Percentiles rank a stretch among this genome's conserved stretches.
These are phyloP conservation scores for Indicator maculatus DNA, from an alignment of 2,113 vertebrate species.

Conservation along the genomic window DNA sequence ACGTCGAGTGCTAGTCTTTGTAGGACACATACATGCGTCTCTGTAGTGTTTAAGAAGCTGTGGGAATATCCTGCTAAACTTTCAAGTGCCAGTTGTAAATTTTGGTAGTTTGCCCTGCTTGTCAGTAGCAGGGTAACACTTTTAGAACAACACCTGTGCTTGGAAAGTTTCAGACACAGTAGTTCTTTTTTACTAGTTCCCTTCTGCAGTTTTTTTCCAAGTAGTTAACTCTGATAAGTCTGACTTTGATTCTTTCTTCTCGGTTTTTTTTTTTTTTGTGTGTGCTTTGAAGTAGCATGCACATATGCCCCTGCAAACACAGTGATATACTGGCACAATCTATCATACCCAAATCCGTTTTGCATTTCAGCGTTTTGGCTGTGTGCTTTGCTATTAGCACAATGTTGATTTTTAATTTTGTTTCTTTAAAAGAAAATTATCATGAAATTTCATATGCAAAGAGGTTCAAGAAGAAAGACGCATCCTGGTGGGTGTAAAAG, in stretches of 20 bases:
- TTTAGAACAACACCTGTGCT: background rate
- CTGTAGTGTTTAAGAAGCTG: background rate
- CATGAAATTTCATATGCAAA: background rate
- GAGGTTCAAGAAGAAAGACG: background rate
- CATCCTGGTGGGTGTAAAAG: background rate
- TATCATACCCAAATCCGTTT: background rate
- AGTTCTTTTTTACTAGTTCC: background rate
- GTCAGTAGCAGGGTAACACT: background rate
- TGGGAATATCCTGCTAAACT: background rate
- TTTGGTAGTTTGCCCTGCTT: background rate
- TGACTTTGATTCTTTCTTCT: background rate
- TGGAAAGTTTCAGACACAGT: background rate
- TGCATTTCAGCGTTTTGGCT: background rate
- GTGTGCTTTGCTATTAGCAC: background rate
- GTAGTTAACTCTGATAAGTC: background rate
- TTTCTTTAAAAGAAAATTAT: background rate
- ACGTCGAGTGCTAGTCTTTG: background rate
- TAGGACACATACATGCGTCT: background rate
- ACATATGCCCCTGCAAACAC: background rate
- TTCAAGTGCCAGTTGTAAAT: background rate
- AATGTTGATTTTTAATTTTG: background rate
- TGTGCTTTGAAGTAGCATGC: background rate
- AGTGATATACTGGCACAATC: background rate
- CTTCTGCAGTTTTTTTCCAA: background rate
- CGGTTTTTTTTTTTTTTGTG: background rate